phyloP scores from a whole-genome alignment of 2,113 vertebrate species.

The Chlamydotis undulata region DNA sequence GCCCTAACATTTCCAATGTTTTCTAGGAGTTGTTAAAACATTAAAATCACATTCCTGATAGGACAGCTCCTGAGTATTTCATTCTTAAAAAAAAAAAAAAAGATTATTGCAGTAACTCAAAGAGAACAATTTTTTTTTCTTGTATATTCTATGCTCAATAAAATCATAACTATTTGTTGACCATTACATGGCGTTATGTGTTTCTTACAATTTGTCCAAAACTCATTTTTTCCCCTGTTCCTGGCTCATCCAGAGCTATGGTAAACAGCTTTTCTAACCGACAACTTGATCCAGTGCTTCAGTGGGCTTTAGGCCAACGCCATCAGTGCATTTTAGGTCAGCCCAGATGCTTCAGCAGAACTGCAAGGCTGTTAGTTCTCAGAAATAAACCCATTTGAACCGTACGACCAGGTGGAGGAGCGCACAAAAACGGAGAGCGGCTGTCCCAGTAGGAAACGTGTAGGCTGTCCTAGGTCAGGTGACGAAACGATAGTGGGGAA shows the following conservation, averaged over 20 bases:
- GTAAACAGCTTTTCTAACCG: background rate
- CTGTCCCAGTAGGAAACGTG: background rate
- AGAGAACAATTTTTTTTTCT: background rate
- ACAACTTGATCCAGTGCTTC: background rate
- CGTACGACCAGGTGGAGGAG: background rate
- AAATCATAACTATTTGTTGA: slow-evolving; percentile 51
- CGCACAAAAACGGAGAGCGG: fast-evolving
- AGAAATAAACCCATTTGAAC: background rate
- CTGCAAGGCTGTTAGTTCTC: background rate
- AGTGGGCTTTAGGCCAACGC: background rate
- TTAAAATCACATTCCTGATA: background rate
- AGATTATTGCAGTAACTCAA: background rate
- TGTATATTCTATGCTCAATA: slow-evolving; percentile 52
- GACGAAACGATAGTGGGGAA: background rate
- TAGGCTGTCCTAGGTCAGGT: background rate
- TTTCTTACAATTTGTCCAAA: background rate
- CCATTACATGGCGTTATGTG: background rate
- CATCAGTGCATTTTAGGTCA: background rate
- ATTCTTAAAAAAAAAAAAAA: background rate
- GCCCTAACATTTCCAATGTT: background rate
- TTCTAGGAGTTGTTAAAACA: background rate
- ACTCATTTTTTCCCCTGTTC: background rate
- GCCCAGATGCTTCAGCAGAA: background rate
- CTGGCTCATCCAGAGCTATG: background rate
- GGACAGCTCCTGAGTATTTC: background rate